Conservation (phyloP, 2,888 invertebrate genomes). For the Eupithecia abbreviata region DNA sequence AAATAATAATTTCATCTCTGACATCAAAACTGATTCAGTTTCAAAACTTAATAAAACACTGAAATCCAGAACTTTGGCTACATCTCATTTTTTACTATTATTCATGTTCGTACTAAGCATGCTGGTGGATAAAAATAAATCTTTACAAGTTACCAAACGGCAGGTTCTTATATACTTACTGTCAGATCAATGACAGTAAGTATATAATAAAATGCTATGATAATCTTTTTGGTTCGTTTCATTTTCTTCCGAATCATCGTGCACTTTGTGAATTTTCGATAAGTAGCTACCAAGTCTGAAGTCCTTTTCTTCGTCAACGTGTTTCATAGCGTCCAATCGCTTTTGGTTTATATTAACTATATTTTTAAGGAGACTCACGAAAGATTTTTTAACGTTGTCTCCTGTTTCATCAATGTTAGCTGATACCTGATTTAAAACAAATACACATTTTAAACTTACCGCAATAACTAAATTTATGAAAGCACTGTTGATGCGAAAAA, state of each 20-base stretch:
- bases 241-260: slow-evolving; percentile 36
- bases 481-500: neutral
- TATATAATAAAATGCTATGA: too few species aligned
- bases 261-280: slow-evolving; percentile 34
- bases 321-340: slow-evolving; percentile 52
- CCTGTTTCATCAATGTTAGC: slow-evolving; percentile 11
- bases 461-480: neutral
- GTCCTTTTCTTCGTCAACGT: slow-evolving; percentile 50
- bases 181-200: slow-evolving; percentile 16
- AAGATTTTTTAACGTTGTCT: slow-evolving; percentile 14
- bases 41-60: neutral
- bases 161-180: neutral
- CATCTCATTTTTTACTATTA: neutral
- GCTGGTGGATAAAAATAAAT: neutral
- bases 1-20: neutral
- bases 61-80: neutral
- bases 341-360: slow-evolving; percentile 55
- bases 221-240: neutral
- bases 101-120: neutral
- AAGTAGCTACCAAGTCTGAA: slow-evolving; percentile 42
- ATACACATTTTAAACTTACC: neutral
- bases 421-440: slow-evolving; percentile 23
- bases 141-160: neutral
- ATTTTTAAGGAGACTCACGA: slow-evolving; percentile 48
- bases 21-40: neutral